phyloP scores from a whole-genome alignment of 2,797 vertebrate species.

The Emys orbicularis region DNA sequence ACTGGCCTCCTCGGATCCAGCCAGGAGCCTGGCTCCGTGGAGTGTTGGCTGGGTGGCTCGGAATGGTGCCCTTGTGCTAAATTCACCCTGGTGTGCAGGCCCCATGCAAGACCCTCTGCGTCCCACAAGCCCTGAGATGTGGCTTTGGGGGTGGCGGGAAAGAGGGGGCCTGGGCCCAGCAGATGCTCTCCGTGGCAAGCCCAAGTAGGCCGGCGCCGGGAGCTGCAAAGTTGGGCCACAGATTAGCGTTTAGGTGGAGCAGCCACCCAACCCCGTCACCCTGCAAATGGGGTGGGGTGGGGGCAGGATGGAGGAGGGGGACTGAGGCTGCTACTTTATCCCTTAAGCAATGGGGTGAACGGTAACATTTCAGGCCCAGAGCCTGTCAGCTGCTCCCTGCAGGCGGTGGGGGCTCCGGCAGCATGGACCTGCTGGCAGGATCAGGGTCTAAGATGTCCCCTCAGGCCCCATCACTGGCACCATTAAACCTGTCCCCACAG shows the following conservation, averaged over 20 bases:
- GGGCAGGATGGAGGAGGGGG: neutral
- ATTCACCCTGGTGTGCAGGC: neutral
- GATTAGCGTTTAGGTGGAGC: neutral
- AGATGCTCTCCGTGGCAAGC: neutral
- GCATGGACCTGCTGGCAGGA: neutral
- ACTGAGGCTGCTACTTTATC: neutral
- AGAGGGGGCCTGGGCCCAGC: neutral
- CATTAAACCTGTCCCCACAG: no score
- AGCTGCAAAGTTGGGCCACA: neutral
- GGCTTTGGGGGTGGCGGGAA: neutral
- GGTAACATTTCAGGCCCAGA: neutral
- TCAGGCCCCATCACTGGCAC: neutral
- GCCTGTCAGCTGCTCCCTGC: neutral
- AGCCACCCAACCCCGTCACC: no score
- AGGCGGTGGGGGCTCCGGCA: neutral
- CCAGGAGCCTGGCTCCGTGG: neutral
- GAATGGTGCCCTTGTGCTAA: neutral
- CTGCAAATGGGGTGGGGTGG: neutral
- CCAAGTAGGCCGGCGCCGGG: neutral
- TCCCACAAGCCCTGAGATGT: neutral
- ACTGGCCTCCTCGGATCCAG: neutral
- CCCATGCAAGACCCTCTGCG: neutral
- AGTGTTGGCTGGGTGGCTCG: no score
- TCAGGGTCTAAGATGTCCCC: neutral
- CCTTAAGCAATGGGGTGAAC: neutral